Conservation (phyloP, 1,140 invertebrate genomes). For the Pseudobourletiella spinata region DNA sequence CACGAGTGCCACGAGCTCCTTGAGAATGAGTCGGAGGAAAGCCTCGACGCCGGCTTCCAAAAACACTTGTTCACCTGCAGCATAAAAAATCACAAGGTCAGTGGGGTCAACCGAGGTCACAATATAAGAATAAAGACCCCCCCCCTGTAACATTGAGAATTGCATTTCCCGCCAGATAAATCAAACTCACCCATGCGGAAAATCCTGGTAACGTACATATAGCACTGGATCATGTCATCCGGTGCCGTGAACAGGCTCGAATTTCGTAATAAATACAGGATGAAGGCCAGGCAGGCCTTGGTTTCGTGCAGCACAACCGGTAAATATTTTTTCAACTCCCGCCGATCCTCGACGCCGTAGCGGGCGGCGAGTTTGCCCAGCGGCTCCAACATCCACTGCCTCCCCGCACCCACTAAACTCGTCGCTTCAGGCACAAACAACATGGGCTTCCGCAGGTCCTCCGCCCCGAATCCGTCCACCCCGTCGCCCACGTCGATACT, state of each 20-base stretch:
- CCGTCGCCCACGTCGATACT: neutral
- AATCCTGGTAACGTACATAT: neutral
- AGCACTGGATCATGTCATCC: neutral
- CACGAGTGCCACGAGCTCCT: neutral
- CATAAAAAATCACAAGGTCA: neutral
- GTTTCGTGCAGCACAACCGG: neutral
- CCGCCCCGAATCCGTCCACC: too few species aligned
- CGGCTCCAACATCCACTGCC: slow-evolving; percentile 16
- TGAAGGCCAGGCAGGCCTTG: neutral
- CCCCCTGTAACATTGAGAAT: too few species aligned
- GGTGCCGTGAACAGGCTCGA: neutral
- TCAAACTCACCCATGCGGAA: slow-evolving; percentile 5
- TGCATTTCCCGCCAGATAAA: neutral
- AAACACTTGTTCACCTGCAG: neutral
- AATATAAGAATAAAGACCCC: too few species aligned
- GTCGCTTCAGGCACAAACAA: neutral
- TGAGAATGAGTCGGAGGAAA: neutral
- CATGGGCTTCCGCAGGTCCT: neutral
- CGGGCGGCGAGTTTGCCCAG: slow-evolving; percentile 3
- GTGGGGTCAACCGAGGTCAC: too few species aligned
- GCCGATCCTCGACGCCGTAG: neutral
- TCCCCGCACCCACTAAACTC: neutral
- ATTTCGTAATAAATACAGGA: neutral
- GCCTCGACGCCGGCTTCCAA: neutral
- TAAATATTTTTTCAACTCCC: neutral